Evolutionary conservation across 2,888 invertebrate genomes (phyloP).

Genomic region (Melipona bicolor): DNA sequence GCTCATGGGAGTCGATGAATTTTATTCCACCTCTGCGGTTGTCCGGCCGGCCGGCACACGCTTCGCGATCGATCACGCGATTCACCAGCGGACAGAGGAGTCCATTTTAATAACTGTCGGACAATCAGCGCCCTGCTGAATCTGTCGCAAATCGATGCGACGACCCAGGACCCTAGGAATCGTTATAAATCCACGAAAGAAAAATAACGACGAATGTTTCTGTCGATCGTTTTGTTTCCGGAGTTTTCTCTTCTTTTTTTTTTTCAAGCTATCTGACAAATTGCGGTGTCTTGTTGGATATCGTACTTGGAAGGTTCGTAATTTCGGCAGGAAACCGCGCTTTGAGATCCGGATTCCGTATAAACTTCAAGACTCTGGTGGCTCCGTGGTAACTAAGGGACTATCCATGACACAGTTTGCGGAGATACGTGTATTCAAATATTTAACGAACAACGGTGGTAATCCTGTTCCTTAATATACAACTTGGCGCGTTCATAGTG

Average conservation of each 20-base stretch:
- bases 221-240: no score
- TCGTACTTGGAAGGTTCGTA: not conserved
- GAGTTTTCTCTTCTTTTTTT: no score
- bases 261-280: no score
- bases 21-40: constrained; percentile 76
- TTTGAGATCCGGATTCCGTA: not conserved
- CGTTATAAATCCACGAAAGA: no score
- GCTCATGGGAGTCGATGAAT: constrained; percentile 75
- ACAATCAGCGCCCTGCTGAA: not conserved
- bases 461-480: not conserved
- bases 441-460: not conserved
- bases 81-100: not conserved
- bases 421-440: not conserved
- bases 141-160: not conserved
- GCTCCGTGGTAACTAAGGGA: constrained; percentile 4
- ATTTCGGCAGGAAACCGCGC: not conserved
- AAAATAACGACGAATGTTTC: no score
- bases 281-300: not conserved
- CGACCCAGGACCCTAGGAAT: no score
- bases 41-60: constrained; percentile 40
- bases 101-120: constrained; percentile 51
- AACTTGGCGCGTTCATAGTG: no score
- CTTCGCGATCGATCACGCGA: constrained; percentile 54
- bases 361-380: not conserved
- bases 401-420: not conserved